Conservation (phyloP, 2,113 vertebrate species). For the Junco hyemalis region DNA sequence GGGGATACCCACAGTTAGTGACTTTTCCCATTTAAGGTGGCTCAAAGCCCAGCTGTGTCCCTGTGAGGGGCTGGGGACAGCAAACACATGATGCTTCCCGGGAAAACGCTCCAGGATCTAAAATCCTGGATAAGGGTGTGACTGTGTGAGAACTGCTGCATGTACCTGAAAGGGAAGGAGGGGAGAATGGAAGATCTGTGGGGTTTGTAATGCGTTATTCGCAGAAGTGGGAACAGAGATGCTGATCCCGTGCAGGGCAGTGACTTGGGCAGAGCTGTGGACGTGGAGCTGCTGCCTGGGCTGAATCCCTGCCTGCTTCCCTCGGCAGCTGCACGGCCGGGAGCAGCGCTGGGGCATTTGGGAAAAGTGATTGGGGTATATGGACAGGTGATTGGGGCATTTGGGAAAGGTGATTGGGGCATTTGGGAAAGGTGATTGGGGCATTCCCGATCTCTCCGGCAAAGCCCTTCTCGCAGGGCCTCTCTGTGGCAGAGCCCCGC, state of each 20-base stretch:
- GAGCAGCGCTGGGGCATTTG: accelerated
- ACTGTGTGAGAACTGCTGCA: accelerated
- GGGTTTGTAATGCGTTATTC: not conserved
- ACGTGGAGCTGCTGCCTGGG: accelerated
- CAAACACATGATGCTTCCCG: not conserved
- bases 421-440: too few species aligned
- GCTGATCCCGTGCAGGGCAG: accelerated
- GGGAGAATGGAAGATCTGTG: not conserved
- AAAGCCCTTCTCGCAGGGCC: not conserved
- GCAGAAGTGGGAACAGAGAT: not conserved
- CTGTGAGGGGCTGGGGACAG: not conserved
- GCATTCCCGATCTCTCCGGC: accelerated
- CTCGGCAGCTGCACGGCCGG: not conserved
- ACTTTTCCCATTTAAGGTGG: not conserved
- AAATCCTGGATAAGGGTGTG: not conserved
- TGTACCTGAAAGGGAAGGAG: not conserved
- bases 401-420: not conserved
- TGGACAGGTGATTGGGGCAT: accelerated
- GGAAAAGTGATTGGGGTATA: too few species aligned
- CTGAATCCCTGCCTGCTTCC: not conserved
- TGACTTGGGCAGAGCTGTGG: accelerated
- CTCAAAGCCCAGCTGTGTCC: not conserved
- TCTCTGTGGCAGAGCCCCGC: not conserved
- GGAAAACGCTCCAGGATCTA: not conserved
- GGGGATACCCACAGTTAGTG: accelerated